A percentile compares a stretch with the other conserved stretches of the same genome.
Conservation (phyloP, 2,113 vertebrate species). For the Lutjanus erythropterus region DNA sequence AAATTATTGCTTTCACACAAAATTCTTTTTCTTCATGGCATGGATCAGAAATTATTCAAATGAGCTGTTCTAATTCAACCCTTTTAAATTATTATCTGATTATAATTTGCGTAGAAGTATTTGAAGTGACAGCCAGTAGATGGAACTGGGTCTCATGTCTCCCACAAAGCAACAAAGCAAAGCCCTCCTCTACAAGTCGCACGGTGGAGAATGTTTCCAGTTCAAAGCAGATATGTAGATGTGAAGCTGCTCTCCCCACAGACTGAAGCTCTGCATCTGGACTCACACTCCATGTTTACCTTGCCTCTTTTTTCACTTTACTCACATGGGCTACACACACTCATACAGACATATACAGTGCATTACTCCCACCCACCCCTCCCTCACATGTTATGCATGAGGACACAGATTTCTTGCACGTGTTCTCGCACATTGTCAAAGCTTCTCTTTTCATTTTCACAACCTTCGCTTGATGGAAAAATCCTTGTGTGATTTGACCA, state of each 20-base stretch:
- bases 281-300: slow-evolving; percentile 24
- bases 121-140: slow-evolving; percentile 24
- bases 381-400: slow-evolving; percentile 30
- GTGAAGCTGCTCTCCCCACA: neutral
- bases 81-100: neutral
- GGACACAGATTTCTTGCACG: slow-evolving; percentile 28
- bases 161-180: slow-evolving; percentile 3
- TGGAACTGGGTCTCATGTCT: slow-evolving; percentile 27
- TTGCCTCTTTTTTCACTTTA: slow-evolving; percentile 20
- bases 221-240: slow-evolving; percentile 36
- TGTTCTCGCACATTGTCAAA: slow-evolving; percentile 34
- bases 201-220: neutral
- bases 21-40: neutral
- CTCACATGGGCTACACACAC: slow-evolving; percentile 3
- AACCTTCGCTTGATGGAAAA: neutral
- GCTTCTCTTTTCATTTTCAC: slow-evolving; percentile 30
- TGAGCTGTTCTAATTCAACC: neutral
- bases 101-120: neutral
- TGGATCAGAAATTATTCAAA: neutral
- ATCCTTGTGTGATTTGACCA: neutral
- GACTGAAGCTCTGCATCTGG: slow-evolving; percentile 11
- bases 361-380: neutral
- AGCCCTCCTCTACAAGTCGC: neutral
- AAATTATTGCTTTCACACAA: neutral
- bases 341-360: neutral